A percentile compares a stretch with the other conserved stretches of the same genome.
Evolutionary conservation across 2,113 vertebrate genomes (phyloP).

Genomic region (Corythaixoides concolor): DNA sequence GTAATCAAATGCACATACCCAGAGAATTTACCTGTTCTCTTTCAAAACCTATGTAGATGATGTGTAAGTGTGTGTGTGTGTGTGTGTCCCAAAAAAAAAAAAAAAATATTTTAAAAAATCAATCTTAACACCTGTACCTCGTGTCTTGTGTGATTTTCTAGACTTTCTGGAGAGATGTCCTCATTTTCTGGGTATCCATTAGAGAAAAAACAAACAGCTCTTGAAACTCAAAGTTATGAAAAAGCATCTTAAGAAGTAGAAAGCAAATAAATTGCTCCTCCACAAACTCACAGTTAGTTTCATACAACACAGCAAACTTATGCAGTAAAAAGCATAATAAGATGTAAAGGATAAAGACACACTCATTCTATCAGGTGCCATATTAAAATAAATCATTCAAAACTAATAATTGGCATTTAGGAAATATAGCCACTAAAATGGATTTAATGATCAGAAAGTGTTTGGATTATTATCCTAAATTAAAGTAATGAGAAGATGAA

Average conservation of each 20-base stretch:
- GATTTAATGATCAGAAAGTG: slow-evolving; percentile 1
- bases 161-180: neutral
- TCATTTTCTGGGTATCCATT: neutral
- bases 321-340: neutral
- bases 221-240: neutral
- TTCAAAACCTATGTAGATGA: neutral
- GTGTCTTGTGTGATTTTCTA: neutral
- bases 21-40: neutral
- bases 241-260: neutral
- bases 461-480: slow-evolving; percentile 18
- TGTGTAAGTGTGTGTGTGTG: no score
- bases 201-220: neutral
- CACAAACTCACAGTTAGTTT: neutral
- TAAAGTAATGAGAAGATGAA: slow-evolving; percentile 15
- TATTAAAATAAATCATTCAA: slow-evolving; percentile 11
- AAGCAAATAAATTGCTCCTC: neutral
- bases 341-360: neutral
- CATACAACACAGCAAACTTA: neutral
- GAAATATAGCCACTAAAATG: slow-evolving; percentile 12
- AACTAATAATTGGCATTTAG: neutral
- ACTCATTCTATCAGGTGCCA: neutral
- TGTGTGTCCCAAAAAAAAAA: neutral
- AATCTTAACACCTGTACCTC: neutral
- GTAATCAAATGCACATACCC: neutral
- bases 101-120: no score